Base-by-base conservation (phyloP, 2,888 invertebrate genomes). In the Philaethria dido region DNA sequence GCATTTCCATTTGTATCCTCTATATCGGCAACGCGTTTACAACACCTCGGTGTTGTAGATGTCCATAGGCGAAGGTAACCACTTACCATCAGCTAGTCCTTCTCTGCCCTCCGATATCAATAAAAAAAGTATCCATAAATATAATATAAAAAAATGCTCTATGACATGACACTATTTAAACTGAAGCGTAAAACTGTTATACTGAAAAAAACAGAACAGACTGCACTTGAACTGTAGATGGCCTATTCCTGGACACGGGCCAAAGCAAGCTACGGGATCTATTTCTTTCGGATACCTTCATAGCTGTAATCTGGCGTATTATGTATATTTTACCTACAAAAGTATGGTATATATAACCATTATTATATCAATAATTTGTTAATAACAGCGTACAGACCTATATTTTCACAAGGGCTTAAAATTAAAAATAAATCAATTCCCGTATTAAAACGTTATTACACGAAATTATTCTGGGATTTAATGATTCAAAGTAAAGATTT, bases 221-320 rank as follows among this genome's bases (percentile, higher is more conserved):
- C 83, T 87, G 85, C 87, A 88, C 89, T 89, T 88, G 88, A 88
- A 88, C 87, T 82, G 77, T 80, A 77, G 78, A 84, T 81, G 76
- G 82, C 78, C 84, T 86, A 85, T 86, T 86, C 82, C 85, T 88
- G 87, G 88, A 87, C 78, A 79, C 80, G 75, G 83, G 85, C 88
- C 87, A 87, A 86, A 80, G 79, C 72, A 74, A 79, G 69, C 69
- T 68, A 73, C 71, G 69, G 65, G 71, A 68, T 71, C 71, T 73
- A 74, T 76, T 75, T 71, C 64, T 48, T 61, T 16, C 20, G 54
- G 59, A 68, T 68, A 64, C 36, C 16, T 62, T 69, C 62, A 55
- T 47, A 39, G 54, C 44, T 52, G 36, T 33, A 52, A 44, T 25
- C 44, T 59, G 36, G 33, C 3, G 18, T 14, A 54, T 36, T 20